Evolutionary conservation across 1,140 invertebrate species (phyloP).

Genomic region (Manduca sexta): DNA sequence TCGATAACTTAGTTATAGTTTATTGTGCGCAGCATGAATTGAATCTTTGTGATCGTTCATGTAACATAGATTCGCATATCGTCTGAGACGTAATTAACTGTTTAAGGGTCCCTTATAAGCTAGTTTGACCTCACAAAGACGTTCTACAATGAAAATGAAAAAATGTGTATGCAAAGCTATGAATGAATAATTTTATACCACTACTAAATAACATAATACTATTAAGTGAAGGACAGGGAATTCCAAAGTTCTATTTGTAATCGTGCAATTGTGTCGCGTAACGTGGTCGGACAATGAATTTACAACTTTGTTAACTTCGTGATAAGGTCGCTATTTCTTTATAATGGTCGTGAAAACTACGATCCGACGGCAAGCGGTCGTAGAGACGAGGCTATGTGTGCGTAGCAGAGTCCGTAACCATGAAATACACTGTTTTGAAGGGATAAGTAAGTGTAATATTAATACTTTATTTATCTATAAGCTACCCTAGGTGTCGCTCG

Average conservation of each 20-base stretch:
- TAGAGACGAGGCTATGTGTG: constrained; percentile 21
- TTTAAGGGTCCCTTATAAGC: too few relatives aligned
- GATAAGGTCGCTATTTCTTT: constrained; percentile 13
- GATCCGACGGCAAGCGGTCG: constrained; percentile 1
- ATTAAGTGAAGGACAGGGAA: not conserved
- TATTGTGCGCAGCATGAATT: too few relatives aligned
- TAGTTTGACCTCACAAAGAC: too few relatives aligned
- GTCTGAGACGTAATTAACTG: too few relatives aligned
- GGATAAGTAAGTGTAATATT: not conserved
- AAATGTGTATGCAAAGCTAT: too few relatives aligned
- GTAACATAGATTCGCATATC: too few relatives aligned
- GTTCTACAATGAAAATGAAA: too few relatives aligned
- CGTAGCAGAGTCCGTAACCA: constrained; percentile 1
- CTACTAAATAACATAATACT: too few relatives aligned
- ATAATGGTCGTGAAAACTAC: constrained; percentile 12
- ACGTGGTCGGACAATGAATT: not conserved
- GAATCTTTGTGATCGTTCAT: too few relatives aligned
- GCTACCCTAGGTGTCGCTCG: too few relatives aligned
- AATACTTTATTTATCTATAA: not conserved
- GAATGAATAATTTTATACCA: too few relatives aligned
- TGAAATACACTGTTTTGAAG: not conserved
- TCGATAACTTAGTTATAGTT: too few relatives aligned
- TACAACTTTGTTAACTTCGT: not conserved
- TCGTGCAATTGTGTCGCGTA: constrained; percentile 7
- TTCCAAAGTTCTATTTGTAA: constrained; percentile 12